These are phyloP conservation scores for Apoda limacodes DNA, from an alignment of 2,888 invertebrate species.

Conservation along the genomic window DNA sequence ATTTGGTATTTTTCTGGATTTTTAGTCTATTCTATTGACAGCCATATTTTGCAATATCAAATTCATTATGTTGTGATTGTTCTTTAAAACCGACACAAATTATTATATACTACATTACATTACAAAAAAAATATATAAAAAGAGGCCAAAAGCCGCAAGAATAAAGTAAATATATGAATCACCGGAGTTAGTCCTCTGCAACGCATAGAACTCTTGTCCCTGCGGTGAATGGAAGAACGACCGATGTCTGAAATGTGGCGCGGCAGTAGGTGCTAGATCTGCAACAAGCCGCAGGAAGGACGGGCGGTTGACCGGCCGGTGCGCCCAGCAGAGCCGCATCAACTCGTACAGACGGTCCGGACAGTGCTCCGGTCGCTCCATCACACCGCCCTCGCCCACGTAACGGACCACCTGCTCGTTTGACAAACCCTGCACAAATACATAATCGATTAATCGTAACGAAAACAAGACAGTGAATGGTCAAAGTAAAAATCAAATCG, in stretches of 20 bases:
- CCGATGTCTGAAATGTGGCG: slow-evolving; percentile 67
- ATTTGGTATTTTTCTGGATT: no score
- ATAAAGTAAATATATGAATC: no score
- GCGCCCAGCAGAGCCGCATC: slow-evolving; percentile 95
- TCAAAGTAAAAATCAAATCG: no score
- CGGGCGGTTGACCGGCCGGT: slow-evolving; percentile 82
- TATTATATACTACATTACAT: no score
- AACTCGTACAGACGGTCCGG: slow-evolving; percentile 90
- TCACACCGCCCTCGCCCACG: slow-evolving; percentile 91
- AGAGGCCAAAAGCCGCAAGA: no score
- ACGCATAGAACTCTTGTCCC: slow-evolving; percentile 66
- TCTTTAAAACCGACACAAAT: no score
- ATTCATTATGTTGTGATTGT: no score
- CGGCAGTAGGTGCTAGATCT: slow-evolving; percentile 76
- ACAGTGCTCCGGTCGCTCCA: slow-evolving; percentile 96
- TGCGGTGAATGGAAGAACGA: slow-evolving; percentile 75
- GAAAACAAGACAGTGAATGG: no score
- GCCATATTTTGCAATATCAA: no score
- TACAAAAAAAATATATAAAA: no score
- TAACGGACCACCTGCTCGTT: slow-evolving; percentile 94
- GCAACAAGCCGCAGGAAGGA: slow-evolving; percentile 86
- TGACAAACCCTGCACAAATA: slow-evolving; percentile 74
- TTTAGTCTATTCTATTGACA: not conserved
- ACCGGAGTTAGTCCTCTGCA: slow-evolving; percentile 44
- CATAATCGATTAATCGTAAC: no score